Base-by-base conservation (phyloP, 2,888 invertebrate genomes). In the Pollenia angustigena region DNA sequence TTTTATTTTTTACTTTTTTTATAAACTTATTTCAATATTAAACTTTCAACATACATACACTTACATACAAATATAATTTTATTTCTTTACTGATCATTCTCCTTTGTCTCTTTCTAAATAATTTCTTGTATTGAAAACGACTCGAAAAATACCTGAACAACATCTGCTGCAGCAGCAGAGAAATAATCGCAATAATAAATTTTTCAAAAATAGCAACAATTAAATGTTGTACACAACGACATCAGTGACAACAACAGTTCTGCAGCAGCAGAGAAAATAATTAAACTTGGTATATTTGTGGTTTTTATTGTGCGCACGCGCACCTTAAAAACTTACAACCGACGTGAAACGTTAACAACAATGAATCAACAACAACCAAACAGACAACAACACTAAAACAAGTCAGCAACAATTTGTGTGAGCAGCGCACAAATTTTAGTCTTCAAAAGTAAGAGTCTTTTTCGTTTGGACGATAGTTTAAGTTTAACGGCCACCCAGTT, bases 361-460 rank as follows among this genome's bases (percentile, higher is more conserved):
- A 58, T 23, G 32, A 68, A 62, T 18, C 40, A 32, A 16, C 69
- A 80, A 8, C 40, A 85, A 44, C 8, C 9, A 11, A 9, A 44
- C 14, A 58, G 32, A 2, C 23, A 68, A 12, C 40, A 58, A 42
- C 48, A 50, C 40, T 12, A 58, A 79, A 46, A 23, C 14, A 18
- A 62, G 16, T 52, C 79, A 18, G 71, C 74, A 68, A 18, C 71
- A 12, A 32, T 9, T 23, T 44, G 32, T 23, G 60, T 44, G 14
- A 46, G 32, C 71, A 80, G 74, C 68, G 69, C 52, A 68, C 40
- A 48, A 81, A 81, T 60, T 75, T 76, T 62, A 93, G 93, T 93
- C 92, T 93, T 93, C 92, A 93, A 93, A 93, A 93, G 93, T 92
- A 91, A 90, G 91, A 91, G 91, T 91, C 90, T 90, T 89, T 89